Evolutionary conservation across 2,888 invertebrate genomes (phyloP).

Genomic region (Vannuccia rotundouncinata): DNA sequence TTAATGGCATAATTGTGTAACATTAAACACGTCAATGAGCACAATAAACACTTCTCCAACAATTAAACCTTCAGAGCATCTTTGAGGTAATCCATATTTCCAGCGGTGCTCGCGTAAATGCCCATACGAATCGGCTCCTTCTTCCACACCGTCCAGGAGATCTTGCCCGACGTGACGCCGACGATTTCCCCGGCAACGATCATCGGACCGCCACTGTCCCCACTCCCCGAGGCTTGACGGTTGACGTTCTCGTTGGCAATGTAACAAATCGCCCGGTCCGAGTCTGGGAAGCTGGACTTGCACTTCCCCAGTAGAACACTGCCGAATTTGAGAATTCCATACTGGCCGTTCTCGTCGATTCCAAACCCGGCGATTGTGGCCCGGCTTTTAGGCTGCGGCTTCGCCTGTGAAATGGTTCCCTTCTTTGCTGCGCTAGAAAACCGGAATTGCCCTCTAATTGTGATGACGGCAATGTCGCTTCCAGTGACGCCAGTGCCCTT

Average conservation of each 20-base stretch:
- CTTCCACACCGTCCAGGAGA: neutral
- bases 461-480: neutral
- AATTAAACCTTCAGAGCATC: neutral
- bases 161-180: neutral
- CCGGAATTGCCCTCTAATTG: neutral
- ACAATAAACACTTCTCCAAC: no score
- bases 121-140: neutral
- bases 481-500: neutral
- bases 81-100: neutral
- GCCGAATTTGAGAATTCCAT: neutral
- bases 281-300: neutral
- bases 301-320: neutral
- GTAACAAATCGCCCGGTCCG: neutral
- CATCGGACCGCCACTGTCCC: conserved; percentile 4
- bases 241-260: neutral
- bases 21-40: no score
- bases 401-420: neutral
- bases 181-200: neutral
- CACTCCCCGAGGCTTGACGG: neutral
- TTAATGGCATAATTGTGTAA: no score
- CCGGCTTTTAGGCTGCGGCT: neutral
- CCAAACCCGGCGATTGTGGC: neutral
- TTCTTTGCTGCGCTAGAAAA: neutral
- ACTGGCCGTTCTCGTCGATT: neutral
- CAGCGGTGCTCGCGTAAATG: neutral